Conservation (phyloP, 2,797 vertebrate species). For the Trachops cirrhosus region DNA sequence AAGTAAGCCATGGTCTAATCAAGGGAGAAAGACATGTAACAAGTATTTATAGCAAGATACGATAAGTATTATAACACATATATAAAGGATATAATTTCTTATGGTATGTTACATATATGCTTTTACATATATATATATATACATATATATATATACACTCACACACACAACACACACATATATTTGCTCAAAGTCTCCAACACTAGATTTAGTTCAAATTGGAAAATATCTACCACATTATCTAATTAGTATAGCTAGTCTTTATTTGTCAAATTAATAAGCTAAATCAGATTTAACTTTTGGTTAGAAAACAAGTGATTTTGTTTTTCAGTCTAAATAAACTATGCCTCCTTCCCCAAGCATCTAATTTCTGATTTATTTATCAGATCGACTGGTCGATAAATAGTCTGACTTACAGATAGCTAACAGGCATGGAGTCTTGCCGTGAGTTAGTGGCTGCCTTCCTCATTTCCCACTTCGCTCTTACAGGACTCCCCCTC, state of each 20-base stretch:
- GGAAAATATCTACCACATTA: background rate
- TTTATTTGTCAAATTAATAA: background rate
- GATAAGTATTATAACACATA: background rate
- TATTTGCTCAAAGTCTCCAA: background rate
- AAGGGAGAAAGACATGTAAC: background rate
- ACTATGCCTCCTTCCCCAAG: background rate
- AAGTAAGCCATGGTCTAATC: background rate
- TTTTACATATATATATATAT: background rate
- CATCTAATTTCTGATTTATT: background rate
- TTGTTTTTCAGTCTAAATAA: background rate
- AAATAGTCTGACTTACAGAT: background rate
- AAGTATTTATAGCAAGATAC: background rate
- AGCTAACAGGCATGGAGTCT: background rate
- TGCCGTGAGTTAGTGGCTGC: background rate
- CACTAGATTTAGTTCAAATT: background rate
- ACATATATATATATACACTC: no score
- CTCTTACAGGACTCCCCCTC: background rate
- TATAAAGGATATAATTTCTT: background rate
- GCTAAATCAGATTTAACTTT: background rate
- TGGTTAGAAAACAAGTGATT: background rate
- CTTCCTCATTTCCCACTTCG: background rate
- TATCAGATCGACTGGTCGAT: background rate
- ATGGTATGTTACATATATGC: background rate
- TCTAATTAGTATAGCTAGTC: background rate
- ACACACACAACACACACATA: no score